Evolutionary conservation across 2,113 vertebrate genomes (phyloP), one percentile per base, ranked within the genome.

Genomic region (Syrrhaptes paradoxus): DNA sequence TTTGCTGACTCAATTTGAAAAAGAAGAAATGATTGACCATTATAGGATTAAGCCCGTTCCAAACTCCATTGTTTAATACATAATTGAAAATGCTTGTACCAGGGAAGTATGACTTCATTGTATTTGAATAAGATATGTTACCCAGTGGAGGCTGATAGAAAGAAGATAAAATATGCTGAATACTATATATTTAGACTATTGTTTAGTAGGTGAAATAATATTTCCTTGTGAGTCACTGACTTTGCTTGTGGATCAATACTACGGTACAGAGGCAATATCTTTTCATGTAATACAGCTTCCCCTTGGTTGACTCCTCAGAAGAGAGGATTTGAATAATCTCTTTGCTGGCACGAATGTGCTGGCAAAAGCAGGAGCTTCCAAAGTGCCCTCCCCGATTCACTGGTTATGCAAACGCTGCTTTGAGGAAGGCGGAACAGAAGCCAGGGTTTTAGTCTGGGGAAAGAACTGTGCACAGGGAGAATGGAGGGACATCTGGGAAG

Each of bases 141-240:
- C 58, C 32, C n/a, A 46, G 32, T 62, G 61, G 54, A 87, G 32
- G 72, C 73, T 95, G 96, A 88, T 95, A 83, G 54, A 76, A 93
- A 84, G 65, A 88, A 93, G 73, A 84, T 93, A 96, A 97, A 96
- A 94, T 85, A 73, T 5, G 19, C 67, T 89, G 70, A 96, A 95
- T 89, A 66, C 43, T 46, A 10, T 84, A 84, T 92, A 91, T 91
- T 92, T 95, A 90, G 87, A 57, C 94, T 83, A 87, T 88, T 95
- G 93, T 95, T 96, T 72, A 11, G 38, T 48, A 66, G 72, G 8
- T 78, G 74, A 90, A 96, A 88, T 73, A 74, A 6, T 62, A 84
- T 93, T 97, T 96, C 97, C 83, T 92, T 89, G 22, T 94, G 83
- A 95, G 89, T 94, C 93, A 94, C 20, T 77, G 51, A 28, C 67